Evolutionary conservation across 1,140 invertebrate species (phyloP).

Genomic region (Drosophila dunni): DNA sequence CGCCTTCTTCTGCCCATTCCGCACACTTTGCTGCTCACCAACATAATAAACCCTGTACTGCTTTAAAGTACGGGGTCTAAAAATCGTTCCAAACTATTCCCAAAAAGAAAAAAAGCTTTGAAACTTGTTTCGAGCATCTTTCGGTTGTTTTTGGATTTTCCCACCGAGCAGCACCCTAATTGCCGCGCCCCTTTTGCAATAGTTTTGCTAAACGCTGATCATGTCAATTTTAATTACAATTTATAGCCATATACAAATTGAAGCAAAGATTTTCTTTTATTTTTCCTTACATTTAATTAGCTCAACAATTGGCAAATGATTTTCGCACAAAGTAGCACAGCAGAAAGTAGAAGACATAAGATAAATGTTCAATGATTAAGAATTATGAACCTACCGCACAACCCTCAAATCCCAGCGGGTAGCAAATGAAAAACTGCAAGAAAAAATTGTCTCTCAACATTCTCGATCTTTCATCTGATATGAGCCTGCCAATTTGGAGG

Average conservation of each 20-base stretch:
- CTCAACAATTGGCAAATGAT: constrained; percentile 75
- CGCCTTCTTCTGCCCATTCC: too few species aligned
- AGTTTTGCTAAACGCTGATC: constrained; percentile 30
- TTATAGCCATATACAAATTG: constrained; percentile 64
- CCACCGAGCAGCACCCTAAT: constrained; percentile 65
- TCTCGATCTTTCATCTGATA: neutral
- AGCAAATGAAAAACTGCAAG: constrained; percentile 11
- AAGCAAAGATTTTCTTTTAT: constrained; percentile 3
- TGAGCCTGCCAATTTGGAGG: constrained; percentile 21
- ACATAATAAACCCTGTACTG: too few species aligned
- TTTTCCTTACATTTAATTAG: constrained; percentile 60
- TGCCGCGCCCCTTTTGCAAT: constrained; percentile 27
- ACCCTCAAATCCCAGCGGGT: constrained; percentile 22
- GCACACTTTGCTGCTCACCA: too few species aligned
- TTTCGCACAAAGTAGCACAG: constrained; percentile 51
- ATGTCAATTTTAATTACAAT: constrained; percentile 80
- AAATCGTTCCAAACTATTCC: neutral
- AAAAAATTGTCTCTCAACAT: constrained; percentile 2
- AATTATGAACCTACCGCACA: constrained; percentile 47
- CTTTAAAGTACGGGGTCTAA: too few species aligned
- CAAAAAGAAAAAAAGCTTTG: constrained; percentile 6
- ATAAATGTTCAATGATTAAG: constrained; percentile 52
- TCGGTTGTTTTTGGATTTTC: constrained; percentile 63
- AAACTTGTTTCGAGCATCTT: constrained; percentile 42
- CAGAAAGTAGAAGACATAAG: constrained; percentile 14